A percentile compares a stretch with the other conserved stretches of the same genome.
Conservation (phyloP, 2,797 vertebrate species). For the Brachyrhaphis roseni region DNA sequence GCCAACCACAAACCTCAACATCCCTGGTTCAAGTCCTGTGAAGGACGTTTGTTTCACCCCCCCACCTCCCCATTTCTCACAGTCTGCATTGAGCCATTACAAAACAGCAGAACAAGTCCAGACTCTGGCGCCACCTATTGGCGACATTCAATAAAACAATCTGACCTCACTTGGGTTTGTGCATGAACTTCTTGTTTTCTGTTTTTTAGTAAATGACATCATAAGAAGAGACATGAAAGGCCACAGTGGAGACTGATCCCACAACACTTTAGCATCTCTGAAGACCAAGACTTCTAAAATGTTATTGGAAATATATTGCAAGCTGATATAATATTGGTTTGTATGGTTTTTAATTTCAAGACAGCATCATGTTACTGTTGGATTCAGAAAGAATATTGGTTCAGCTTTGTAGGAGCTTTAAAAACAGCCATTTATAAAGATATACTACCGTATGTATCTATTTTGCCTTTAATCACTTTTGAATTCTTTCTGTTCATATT, state of each 20-base stretch:
- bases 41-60: neutral
- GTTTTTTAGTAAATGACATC: conserved; percentile 93
- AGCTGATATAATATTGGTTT: neutral
- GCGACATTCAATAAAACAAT: conserved; percentile 1
- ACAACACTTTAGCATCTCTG: conserved; percentile 71
- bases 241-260: conserved; percentile 78
- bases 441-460: conserved; percentile 8
- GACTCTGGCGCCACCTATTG: conserved; percentile 20
- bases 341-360: conserved; percentile 17
- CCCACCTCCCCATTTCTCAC: neutral
- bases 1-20: conserved; percentile 18
- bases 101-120: neutral
- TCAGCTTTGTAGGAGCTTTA: conserved; percentile 1
- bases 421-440: conserved; percentile 13
- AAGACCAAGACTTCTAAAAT: conserved; percentile 6
- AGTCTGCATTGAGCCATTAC: neutral
- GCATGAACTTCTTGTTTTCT: conserved; percentile 19
- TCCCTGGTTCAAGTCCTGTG: conserved; percentile 7
- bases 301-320: conserved; percentile 1
- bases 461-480: conserved; percentile 18
- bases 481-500: conserved; percentile 36
- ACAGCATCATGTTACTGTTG: conserved; percentile 6
- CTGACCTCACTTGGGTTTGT: neutral
- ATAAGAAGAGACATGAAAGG: conserved; percentile 95
- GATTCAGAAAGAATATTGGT: neutral